A percentile compares a stretch with the other conserved stretches of the same genome.
These are phyloP conservation scores for Rynchops niger DNA, from an alignment of 2,113 vertebrate species.

Conservation along the genomic window DNA sequence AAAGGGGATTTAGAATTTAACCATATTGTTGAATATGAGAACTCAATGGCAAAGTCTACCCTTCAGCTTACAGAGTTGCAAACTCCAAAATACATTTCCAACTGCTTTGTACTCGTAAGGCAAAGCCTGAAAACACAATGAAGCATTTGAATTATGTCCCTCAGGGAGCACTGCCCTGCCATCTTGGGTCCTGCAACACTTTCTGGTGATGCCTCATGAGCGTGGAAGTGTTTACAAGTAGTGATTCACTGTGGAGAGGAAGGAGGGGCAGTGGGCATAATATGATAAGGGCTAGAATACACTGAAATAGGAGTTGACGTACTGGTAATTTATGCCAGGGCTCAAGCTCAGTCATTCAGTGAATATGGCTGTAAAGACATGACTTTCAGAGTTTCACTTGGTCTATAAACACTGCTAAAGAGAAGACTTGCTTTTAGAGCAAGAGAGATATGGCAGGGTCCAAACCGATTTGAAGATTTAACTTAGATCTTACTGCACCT, in stretches of 20 bases:
- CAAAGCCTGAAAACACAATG: background rate
- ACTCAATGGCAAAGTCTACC: background rate
- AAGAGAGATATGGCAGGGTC: background rate
- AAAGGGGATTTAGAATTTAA: background rate
- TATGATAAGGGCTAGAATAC: background rate
- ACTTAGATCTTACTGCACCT: background rate
- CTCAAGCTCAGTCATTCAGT: background rate
- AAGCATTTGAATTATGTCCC: background rate
- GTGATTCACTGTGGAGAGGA: background rate
- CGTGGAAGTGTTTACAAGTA: background rate
- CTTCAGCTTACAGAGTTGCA: background rate
- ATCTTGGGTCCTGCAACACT: background rate
- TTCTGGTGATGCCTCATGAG: background rate
- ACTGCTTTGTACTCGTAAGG: background rate
- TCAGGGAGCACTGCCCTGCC: background rate
- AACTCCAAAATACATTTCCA: background rate
- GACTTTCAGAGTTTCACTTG: background rate
- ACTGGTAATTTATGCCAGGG: background rate
- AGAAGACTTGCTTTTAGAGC: background rate
- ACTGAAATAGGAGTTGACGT: background rate
- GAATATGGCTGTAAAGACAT: background rate
- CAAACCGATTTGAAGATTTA: background rate
- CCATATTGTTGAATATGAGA: background rate
- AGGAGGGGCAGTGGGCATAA: background rate
- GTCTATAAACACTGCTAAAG: background rate